Conservation (phyloP, 2,888 invertebrate species). For the Dryomyza anilis region DNA sequence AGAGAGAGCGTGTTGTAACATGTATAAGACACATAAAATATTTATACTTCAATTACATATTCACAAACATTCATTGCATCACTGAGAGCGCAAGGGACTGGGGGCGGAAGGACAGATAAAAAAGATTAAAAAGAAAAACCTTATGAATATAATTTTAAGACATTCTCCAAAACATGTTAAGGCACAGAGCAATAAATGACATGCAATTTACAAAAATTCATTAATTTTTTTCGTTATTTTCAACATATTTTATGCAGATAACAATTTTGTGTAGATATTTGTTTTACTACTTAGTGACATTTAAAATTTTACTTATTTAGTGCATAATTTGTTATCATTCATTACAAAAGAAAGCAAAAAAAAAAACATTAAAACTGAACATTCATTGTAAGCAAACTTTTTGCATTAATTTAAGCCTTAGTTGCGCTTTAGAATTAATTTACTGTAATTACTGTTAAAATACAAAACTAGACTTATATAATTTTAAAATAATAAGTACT, state of each 20-base stretch:
- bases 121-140: no score
- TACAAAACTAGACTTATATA: conserved; percentile 21
- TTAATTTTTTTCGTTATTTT: no score
- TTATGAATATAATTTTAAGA: no score
- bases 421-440: conserved; percentile 15
- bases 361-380: no score
- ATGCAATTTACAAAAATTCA: no score
- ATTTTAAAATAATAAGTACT: conserved; percentile 6
- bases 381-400: conserved; percentile 5
- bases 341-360: no score
- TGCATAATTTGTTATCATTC: background rate
- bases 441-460: conserved; percentile 11
- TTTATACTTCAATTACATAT: conserved; percentile 10
- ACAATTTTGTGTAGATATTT: background rate
- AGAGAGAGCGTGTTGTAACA: conserved; percentile 13
- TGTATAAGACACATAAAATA: conserved; percentile 14
- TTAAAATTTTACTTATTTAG: background rate
- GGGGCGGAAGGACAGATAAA: no score
- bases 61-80: conserved; percentile 14
- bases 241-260: conserved; percentile 3
- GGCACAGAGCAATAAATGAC: no score
- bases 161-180: no score
- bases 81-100: background rate
- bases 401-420: conserved; percentile 19
- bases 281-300: background rate